A percentile compares a stretch with the other conserved stretches of the same genome.
phyloP scores from a whole-genome alignment of 2,113 vertebrate species.

The Petaurus breviceps region DNA sequence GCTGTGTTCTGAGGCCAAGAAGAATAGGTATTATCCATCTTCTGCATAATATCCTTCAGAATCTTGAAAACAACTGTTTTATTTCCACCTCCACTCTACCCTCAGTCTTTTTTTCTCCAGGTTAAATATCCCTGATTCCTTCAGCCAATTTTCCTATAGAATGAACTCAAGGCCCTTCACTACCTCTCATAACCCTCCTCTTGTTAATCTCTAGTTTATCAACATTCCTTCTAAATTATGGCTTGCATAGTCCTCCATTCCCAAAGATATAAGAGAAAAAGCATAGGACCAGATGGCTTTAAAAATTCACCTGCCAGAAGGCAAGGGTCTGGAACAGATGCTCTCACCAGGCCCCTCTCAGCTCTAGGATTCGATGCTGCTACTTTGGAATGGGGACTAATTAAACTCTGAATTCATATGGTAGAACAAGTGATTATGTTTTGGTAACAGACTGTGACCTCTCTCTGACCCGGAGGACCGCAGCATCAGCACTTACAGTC shows the following conservation, averaged over 20 bases:
- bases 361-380: conserved; percentile 37
- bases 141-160: background rate
- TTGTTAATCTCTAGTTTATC: background rate
- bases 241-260: background rate
- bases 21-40: background rate
- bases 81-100: background rate
- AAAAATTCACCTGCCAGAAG: conserved; percentile 57
- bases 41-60: background rate
- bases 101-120: background rate
- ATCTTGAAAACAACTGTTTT: background rate
- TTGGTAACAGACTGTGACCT: conserved; percentile 70
- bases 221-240: background rate
- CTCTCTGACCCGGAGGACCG: conserved; percentile 61
- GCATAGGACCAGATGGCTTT: background rate
- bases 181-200: background rate
- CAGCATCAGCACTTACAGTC: conserved; percentile 57
- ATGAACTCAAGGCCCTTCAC: background rate
- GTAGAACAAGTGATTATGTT: conserved; percentile 47
- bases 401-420: conserved; percentile 65
- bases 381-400: conserved; percentile 26
- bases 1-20: background rate
- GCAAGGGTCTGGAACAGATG: conserved; percentile 55
- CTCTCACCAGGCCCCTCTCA: conserved; percentile 46
- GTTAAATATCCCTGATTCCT: background rate
- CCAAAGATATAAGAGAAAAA: background rate